Conservation (phyloP, 2,113 vertebrate genomes). For the Corydoras maculifer region DNA sequence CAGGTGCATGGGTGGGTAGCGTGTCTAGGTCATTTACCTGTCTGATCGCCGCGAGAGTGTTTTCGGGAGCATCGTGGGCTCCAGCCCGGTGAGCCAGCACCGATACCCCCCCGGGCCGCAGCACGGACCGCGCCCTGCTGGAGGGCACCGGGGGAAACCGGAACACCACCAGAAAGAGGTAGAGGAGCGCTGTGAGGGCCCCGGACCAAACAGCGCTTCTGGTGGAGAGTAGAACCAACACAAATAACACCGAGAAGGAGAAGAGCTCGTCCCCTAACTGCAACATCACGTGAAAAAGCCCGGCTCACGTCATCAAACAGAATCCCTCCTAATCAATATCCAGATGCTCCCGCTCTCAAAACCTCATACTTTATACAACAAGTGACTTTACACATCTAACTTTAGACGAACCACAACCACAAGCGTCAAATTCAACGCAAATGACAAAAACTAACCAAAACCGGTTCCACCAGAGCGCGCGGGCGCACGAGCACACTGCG, state of each 20-base stretch:
- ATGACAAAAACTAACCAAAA: too few relatives aligned
- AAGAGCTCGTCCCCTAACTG: conserved; percentile 64
- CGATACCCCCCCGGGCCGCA: conserved; percentile 66
- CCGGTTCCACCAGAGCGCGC: too few relatives aligned
- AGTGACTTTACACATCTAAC: too few relatives aligned
- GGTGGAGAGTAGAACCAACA: conserved; percentile 62
- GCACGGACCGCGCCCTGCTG: conserved; percentile 66
- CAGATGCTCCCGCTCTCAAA: too few relatives aligned
- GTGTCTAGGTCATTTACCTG: conserved; percentile 62
- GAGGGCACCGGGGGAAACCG: conserved; percentile 71
- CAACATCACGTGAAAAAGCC: conserved; percentile 54
- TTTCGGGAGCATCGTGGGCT: conserved; percentile 89
- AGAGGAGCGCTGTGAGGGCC: conserved; percentile 66
- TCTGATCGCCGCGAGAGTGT: conserved; percentile 83
- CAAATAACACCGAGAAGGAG: conserved; percentile 68
- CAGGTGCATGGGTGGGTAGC: too few relatives aligned
- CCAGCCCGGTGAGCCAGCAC: conserved; percentile 84
- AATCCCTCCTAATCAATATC: neutral
- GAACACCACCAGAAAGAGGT: conserved; percentile 67
- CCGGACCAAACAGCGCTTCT: conserved; percentile 71
- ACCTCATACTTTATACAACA: too few relatives aligned
- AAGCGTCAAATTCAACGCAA: too few relatives aligned
- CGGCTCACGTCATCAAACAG: conserved; percentile 30
- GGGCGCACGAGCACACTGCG: too few relatives aligned
- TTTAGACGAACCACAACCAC: too few relatives aligned